These are phyloP conservation scores for Electrona antarctica DNA, from an alignment of 2,113 vertebrate species.

Conservation along the genomic window DNA sequence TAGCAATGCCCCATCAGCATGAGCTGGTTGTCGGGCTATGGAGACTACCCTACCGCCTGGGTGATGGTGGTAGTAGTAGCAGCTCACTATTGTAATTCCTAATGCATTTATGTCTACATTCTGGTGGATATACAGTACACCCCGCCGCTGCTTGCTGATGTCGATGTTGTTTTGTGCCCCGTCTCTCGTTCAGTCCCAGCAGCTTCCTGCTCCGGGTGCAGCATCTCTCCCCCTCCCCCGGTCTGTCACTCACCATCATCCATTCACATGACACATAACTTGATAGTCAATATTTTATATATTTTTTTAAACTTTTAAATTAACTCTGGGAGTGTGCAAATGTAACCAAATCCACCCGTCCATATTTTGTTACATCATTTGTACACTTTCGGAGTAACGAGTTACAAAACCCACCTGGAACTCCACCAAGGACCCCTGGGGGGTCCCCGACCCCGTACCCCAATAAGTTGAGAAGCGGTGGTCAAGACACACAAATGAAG, in stretches of 20 bases:
- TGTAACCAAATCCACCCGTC: too few species aligned
- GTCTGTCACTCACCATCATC: constrained; percentile 47
- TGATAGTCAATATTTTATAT: too few species aligned
- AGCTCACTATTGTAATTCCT: neutral
- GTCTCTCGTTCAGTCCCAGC: constrained; percentile 44
- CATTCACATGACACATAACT: neutral
- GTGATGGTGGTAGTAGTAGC: constrained; percentile 35
- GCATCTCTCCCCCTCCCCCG: constrained; percentile 47
- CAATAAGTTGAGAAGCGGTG: too few species aligned
- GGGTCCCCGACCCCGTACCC: too few species aligned
- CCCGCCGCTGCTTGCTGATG: constrained; percentile 36
- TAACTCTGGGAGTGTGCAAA: too few species aligned
- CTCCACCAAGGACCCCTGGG: too few species aligned
- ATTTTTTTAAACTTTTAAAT: too few species aligned
- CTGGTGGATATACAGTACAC: constrained; percentile 35
- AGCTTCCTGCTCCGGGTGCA: constrained; percentile 65
- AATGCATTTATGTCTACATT: constrained; percentile 47
- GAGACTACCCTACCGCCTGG: too few species aligned
- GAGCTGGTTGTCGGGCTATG: neutral
- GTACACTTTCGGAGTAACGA: too few species aligned
- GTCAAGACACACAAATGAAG: too few species aligned
- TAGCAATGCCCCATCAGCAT: constrained; percentile 43
- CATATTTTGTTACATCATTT: too few species aligned
- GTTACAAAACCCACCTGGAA: too few species aligned
- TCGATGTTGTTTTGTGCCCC: constrained; percentile 62